Percentiles rank a stretch among this genome's conserved stretches.
These are phyloP conservation scores for Datnioides undecimradiatus DNA, from an alignment of 2,113 vertebrate genomes.

Conservation along the genomic window DNA sequence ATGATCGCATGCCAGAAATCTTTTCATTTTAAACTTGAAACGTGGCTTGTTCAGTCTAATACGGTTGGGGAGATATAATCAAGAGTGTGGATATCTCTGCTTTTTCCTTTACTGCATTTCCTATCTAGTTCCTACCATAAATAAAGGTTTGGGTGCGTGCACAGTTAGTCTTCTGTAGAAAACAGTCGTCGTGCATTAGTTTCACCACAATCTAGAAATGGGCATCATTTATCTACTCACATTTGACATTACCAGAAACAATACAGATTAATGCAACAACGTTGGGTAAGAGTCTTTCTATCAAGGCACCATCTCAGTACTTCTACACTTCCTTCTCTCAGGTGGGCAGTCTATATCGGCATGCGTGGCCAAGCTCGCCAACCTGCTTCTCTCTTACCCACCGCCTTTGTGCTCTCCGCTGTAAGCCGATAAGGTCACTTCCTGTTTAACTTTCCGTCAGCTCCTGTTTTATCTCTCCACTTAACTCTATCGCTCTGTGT, in stretches of 20 bases:
- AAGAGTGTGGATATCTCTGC: background rate
- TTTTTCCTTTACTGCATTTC: background rate
- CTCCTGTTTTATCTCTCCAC: constrained; percentile 77
- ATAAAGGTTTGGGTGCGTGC: background rate
- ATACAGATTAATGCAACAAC: background rate
- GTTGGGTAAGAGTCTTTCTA: constrained; percentile 18
- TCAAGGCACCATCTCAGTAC: constrained; percentile 48
- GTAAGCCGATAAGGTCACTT: constrained; percentile 79
- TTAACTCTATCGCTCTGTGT: constrained; percentile 73
- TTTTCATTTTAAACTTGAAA: background rate
- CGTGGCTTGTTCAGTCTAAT: background rate
- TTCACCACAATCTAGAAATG: constrained; percentile 21
- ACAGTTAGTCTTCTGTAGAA: background rate
- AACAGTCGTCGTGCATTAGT: background rate
- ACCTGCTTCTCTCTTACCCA: constrained; percentile 47
- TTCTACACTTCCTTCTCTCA: constrained; percentile 16
- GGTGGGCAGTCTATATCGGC: constrained; percentile 19
- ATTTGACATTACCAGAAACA: constrained; percentile 23
- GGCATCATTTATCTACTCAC: constrained; percentile 2
- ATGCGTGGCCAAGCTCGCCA: constrained; percentile 38
- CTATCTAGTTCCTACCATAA: background rate
- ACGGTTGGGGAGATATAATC: background rate
- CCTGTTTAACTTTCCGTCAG: constrained; percentile 77
- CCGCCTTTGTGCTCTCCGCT: constrained; percentile 18
- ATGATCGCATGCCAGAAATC: background rate